Percentiles rank a stretch among this genome's conserved stretches.
Evolutionary conservation across 2,888 invertebrate species (phyloP).

Genomic region (Perizoma affinitatum): DNA sequence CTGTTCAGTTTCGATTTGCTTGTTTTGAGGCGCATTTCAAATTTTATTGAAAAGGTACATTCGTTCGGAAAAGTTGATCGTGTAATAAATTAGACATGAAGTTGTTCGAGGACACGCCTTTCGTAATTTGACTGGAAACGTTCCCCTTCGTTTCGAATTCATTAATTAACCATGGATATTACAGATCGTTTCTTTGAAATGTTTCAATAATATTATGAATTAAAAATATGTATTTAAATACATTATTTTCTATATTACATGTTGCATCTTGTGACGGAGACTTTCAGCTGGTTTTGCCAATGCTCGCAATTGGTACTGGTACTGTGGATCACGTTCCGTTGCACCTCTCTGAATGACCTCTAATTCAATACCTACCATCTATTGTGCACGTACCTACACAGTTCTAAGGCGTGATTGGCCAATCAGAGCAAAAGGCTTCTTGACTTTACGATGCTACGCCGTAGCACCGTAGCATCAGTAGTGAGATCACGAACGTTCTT

Average conservation of each 20-base stretch:
- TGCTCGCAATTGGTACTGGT: background rate
- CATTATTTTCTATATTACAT: too few relatives aligned
- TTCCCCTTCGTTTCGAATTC: constrained; percentile 41
- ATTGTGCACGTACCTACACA: constrained; percentile 27
- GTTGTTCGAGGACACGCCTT: too few relatives aligned
- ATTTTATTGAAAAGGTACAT: constrained; percentile 54
- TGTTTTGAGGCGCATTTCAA: constrained; percentile 59
- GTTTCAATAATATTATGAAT: too few relatives aligned
- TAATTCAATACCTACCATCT: constrained; percentile 18
- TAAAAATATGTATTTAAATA: too few relatives aligned
- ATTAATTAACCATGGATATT: too few relatives aligned
- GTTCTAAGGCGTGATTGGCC: constrained; percentile 33
- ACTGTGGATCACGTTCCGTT: background rate
- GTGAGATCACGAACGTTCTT: constrained; percentile 22
- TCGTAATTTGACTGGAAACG: constrained; percentile 54
- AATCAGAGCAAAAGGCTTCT: constrained; percentile 50
- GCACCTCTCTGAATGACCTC: constrained; percentile 8
- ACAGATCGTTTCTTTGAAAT: too few relatives aligned
- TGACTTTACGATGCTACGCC: constrained; percentile 38
- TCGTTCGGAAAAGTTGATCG: constrained; percentile 62
- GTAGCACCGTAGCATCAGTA: constrained; percentile 41
- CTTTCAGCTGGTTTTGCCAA: background rate
- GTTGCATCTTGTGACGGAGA: too few relatives aligned
- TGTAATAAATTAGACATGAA: constrained; percentile 51
- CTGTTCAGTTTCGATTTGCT: constrained; percentile 62